Evolutionary conservation across 2,113 vertebrate genomes (phyloP), one percentile per base, ranked within the genome.

Genomic region (Irena cyanogastra): DNA sequence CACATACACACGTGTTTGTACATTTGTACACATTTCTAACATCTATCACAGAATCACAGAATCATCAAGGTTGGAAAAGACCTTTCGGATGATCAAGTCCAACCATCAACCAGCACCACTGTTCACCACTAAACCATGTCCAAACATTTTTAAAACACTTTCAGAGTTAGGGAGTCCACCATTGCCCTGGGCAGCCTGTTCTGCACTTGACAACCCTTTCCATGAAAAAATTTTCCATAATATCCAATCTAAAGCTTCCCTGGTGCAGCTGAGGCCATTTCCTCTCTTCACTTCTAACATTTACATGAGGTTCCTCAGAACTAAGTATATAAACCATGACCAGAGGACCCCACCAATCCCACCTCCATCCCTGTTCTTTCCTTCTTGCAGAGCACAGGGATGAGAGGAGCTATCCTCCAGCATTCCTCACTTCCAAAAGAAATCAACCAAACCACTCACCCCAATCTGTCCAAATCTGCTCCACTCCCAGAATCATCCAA

Each of bases 1-100:
- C 2, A 37, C 4, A 16, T 8, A 44, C 7, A 24, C 6, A 27
- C 0, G 0, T 10, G 13, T 39, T 39, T 18, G 4, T 54, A 2
- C 31, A 31, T 53, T 23, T 28, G n/a, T 22, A 54, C 27, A 35
- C 4, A 7, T 39, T 5, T 13, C 30, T 31, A 77, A 21, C 45
- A 52, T 12, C 33, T 27, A 0, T 9, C 19, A 23, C 0, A 21
- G 33, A 30, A 54, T 33, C 23, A n/a, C 28, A 10, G 20, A n/a
- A 53, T 16, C 39, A 42, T 13, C 19, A 22, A 57, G 22, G 59
- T 6, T 35, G 45, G 54, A 41, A 69, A 69, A 31, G 10, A 42
- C 12, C 14, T 68, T 31, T 16, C 18, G 35, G 14, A 19, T 35
- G 11, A 41, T 31, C 20, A 30, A 47, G 14, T 21, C 53, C 39